A percentile compares a stretch with the other conserved stretches of the same genome.
Conservation (phyloP, 2,113 vertebrate genomes). For the Orycteropus afer region DNA sequence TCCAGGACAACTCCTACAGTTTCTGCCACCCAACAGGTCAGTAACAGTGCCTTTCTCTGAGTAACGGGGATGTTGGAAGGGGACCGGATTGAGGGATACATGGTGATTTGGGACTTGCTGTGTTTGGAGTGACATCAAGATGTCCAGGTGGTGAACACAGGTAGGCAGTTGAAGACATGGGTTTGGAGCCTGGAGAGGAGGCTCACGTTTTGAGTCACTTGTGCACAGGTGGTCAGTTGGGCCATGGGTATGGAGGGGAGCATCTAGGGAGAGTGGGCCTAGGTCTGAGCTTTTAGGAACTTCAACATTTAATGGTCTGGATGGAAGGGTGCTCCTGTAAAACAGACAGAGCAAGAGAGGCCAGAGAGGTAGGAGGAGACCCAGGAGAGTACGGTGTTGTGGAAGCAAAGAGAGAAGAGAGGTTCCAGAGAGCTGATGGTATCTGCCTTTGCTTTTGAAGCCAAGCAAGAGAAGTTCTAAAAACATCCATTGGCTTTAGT, state of each 20-base stretch:
- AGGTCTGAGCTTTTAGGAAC: not conserved
- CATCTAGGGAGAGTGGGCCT: fast-evolving
- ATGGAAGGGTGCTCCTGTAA: not conserved
- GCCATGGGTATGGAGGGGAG: not conserved
- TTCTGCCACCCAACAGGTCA: not conserved
- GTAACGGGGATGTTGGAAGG: not conserved
- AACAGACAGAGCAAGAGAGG: not conserved
- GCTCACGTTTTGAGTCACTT: not conserved
- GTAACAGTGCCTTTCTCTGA: not conserved
- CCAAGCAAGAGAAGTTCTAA: not conserved
- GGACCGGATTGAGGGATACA: not conserved
- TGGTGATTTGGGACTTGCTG: not conserved
- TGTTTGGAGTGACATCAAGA: not conserved
- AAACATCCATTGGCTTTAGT: not conserved
- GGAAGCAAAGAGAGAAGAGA: not conserved
- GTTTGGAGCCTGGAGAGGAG: not conserved
- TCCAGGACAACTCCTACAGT: not conserved
- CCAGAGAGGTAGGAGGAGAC: not conserved
- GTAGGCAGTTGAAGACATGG: not conserved
- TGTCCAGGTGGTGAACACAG: not conserved
- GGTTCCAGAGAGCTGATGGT: fast-evolving
- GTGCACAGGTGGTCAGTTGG: not conserved
- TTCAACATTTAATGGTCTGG: not conserved
- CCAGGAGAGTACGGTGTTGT: not conserved
- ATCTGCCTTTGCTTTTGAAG: not conserved